phyloP scores from a whole-genome alignment of 2,113 vertebrate genomes.

The Microcebus ravelobensis region DNA sequence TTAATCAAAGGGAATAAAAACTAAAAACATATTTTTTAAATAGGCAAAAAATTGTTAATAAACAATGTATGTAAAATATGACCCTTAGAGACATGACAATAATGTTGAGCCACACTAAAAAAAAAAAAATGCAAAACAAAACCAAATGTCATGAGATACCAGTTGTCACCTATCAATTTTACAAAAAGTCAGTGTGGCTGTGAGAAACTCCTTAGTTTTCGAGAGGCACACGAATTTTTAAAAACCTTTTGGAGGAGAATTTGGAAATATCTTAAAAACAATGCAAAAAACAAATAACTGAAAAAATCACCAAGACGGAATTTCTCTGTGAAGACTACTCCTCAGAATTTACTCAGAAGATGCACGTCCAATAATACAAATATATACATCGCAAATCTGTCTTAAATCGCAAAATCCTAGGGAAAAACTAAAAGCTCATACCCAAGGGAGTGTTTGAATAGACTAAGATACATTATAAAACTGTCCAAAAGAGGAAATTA shows the following conservation, averaged over 20 bases:
- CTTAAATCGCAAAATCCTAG: background rate
- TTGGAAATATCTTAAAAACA: background rate
- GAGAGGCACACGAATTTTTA: background rate
- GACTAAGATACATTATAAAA: background rate
- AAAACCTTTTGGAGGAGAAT: background rate
- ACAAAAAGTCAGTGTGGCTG: background rate
- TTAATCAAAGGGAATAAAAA: background rate
- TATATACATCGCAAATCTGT: background rate
- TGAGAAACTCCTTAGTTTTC: background rate
- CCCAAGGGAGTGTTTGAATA: background rate
- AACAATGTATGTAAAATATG: background rate
- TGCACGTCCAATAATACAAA: background rate
- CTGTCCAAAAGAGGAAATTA: background rate
- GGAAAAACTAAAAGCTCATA: too few relatives aligned
- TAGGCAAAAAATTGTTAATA: background rate
- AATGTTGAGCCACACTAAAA: too few relatives aligned
- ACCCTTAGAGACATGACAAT: too few relatives aligned
- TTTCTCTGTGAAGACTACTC: background rate
- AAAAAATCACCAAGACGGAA: background rate
- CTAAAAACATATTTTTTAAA: background rate
- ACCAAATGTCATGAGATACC: background rate
- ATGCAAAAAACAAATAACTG: background rate
- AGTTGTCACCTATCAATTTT: background rate
- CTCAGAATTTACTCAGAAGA: background rate
- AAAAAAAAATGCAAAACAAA: background rate